Evolutionary conservation across 2,113 vertebrate species (phyloP), one percentile per base, ranked within the genome.

Genomic region (Sylvilagus bachmani): DNA sequence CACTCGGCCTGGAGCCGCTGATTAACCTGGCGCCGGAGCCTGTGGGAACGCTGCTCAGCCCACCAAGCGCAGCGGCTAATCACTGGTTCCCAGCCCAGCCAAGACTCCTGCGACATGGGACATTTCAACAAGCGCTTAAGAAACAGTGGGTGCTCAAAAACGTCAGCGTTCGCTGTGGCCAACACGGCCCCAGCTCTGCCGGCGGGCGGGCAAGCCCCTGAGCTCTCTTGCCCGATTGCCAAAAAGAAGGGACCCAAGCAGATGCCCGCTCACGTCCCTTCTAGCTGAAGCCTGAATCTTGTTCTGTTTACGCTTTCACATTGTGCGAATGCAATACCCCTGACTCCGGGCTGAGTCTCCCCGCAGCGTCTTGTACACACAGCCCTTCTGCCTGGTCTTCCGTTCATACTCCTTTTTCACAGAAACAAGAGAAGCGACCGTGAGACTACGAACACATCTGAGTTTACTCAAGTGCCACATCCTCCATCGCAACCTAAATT

Each of bases 401-500:
- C 78, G 53, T 77, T 94, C 91, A 71, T 16, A 75, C 31, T 82
- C 29, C 67, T 84, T 92, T 92, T 77, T 88, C 91, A 90, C 0
- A 80, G 53, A 95, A 89, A 81, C 51, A 80, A 94, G 90, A 14
- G 64, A 58, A 84, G 61, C 80, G 73, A 77, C 29, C 64, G 95
- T 70, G 81, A 78, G 94, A 78, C 55, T 74, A 91, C 3, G 84
- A 78, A 92, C 78, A 70, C 21, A 80, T 33, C 78, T 86, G 49
- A 93, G 71, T 71, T 91, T 93, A 96, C 86, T 69, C 74, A 92
- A 92, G 89, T 61, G 79, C 67, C 71, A 83, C 19, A 88, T 7
- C 94, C 66, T 90, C 90, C 71, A 38, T 80, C 74, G 49, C 88
- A 81, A 84, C 11, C 49, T 58, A 74, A 94, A 73, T 70, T 22